Evolutionary conservation across 2,797 vertebrate species (phyloP).

Genomic region (Coccyzus lansbergi): DNA sequence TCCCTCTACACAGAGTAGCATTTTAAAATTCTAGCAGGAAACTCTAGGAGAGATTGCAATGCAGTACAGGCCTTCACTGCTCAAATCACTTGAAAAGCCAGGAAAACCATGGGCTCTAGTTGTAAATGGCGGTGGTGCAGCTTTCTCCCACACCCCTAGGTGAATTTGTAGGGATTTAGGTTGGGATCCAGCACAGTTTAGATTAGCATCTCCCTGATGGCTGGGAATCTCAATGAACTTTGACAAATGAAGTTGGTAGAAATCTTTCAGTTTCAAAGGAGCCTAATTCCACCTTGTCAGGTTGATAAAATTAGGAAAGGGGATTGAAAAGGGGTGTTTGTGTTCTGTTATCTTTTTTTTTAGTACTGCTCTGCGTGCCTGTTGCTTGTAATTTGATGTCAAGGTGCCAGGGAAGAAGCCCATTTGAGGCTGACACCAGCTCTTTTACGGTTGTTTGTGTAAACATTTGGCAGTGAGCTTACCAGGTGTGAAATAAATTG

Average conservation of each 20-base stretch:
- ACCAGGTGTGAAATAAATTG: conserved; percentile 64
- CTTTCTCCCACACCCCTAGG: too few relatives aligned
- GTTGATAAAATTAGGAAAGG: neutral
- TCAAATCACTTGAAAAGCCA: neutral
- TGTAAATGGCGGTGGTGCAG: neutral
- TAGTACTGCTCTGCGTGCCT: conserved; percentile 71
- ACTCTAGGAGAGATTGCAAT: neutral
- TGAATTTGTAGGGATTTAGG: neutral
- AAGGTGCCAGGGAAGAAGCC: conserved; percentile 84
- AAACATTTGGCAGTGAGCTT: conserved; percentile 60
- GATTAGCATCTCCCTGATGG: neutral
- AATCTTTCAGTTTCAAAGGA: neutral
- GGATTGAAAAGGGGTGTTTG: neutral
- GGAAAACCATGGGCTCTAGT: neutral
- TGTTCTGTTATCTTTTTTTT: too few relatives aligned
- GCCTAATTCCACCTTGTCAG: too few relatives aligned
- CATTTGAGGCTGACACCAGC: conserved; percentile 85
- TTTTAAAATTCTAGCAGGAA: neutral
- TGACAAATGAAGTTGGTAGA: neutral
- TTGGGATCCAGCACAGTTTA: neutral
- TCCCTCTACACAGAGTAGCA: neutral
- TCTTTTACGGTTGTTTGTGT: conserved; percentile 76
- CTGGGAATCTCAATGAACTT: neutral
- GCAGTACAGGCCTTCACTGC: neutral
- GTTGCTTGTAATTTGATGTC: conserved; percentile 84